These are phyloP conservation scores for Spilosoma lubricipeda DNA, from an alignment of 2,888 invertebrate species.

Conservation along the genomic window DNA sequence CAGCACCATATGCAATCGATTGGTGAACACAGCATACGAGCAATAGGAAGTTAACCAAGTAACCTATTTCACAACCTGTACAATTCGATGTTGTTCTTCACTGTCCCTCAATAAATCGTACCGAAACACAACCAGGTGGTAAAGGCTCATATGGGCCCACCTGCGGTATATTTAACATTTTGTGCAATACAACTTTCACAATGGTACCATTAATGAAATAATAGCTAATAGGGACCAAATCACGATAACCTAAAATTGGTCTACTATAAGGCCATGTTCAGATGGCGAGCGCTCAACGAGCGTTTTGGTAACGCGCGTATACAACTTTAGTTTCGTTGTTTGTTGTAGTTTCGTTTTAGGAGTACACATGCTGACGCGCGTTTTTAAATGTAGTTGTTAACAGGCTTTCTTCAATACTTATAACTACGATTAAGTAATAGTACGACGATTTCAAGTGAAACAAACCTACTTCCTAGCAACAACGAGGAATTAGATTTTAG, in stretches of 20 bases:
- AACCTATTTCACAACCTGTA: slow-evolving; percentile 42
- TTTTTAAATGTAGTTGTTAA: too few relatives aligned
- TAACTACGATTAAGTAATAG: neutral
- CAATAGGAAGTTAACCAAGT: slow-evolving; percentile 33
- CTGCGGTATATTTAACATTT: slow-evolving; percentile 3
- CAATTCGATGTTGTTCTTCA: slow-evolving; percentile 32
- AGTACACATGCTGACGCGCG: too few relatives aligned
- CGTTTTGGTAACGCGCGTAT: too few relatives aligned
- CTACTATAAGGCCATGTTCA: too few relatives aligned
- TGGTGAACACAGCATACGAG: neutral
- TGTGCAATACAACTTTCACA: slow-evolving; percentile 9
- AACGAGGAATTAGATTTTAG: neutral
- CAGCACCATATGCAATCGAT: neutral
- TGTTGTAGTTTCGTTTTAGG: too few relatives aligned
- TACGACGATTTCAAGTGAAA: neutral
- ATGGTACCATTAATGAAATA: neutral
- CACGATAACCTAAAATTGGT: neutral
- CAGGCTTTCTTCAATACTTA: neutral
- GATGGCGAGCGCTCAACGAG: too few relatives aligned
- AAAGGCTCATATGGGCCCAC: slow-evolving; percentile 7
- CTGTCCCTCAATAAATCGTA: slow-evolving; percentile 26
- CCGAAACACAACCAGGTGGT: slow-evolving; percentile 34
- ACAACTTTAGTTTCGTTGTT: too few relatives aligned
- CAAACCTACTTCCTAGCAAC: neutral
- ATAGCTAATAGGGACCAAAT: neutral